A percentile compares a stretch with the other conserved stretches of the same genome.
phyloP scores from a whole-genome alignment of 2,888 invertebrate genomes.

The Drosophila nr. fundita region DNA sequence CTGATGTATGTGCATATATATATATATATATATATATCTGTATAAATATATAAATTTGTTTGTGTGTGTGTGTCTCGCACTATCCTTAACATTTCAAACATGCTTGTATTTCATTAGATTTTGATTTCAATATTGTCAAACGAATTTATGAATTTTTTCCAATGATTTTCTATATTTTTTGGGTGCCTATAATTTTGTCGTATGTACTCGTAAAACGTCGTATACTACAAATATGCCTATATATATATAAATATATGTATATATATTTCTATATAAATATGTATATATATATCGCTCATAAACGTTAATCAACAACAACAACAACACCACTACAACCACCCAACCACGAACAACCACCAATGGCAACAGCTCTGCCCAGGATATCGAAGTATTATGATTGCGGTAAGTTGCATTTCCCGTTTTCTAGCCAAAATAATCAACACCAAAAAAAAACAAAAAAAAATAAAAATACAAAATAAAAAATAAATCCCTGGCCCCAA shows the following conservation, averaged over 20 bases:
- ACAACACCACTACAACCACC: conserved; percentile 37
- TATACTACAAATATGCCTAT: conserved; percentile 19
- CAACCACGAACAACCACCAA: conserved; percentile 50
- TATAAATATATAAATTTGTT: not conserved
- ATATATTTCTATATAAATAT: conserved; percentile 15
- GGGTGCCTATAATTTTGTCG: conserved; percentile 70
- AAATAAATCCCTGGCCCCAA: not conserved
- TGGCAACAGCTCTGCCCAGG: conserved; percentile 87
- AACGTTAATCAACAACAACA: conserved; percentile 64
- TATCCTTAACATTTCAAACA: conserved; percentile 4
- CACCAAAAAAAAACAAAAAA: not conserved
- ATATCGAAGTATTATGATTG: conserved; percentile 88
- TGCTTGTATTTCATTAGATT: conserved; percentile 21
- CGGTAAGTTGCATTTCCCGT: conserved; percentile 86
- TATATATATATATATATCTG: not conserved
- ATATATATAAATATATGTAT: conserved; percentile 25
- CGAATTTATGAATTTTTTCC: conserved; percentile 58
- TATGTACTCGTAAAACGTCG: conserved; percentile 43
- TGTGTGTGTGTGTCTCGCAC: conserved; percentile 15
- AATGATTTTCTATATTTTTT: conserved; percentile 72
- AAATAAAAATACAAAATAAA: not conserved
- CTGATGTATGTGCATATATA: not conserved
- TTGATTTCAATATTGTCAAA: conserved; percentile 48
- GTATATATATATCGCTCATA: conserved; percentile 48
- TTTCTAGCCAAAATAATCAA: conserved; percentile 5